Base-by-base conservation (phyloP, 2,113 vertebrate genomes). In the Empidonax traillii region DNA sequence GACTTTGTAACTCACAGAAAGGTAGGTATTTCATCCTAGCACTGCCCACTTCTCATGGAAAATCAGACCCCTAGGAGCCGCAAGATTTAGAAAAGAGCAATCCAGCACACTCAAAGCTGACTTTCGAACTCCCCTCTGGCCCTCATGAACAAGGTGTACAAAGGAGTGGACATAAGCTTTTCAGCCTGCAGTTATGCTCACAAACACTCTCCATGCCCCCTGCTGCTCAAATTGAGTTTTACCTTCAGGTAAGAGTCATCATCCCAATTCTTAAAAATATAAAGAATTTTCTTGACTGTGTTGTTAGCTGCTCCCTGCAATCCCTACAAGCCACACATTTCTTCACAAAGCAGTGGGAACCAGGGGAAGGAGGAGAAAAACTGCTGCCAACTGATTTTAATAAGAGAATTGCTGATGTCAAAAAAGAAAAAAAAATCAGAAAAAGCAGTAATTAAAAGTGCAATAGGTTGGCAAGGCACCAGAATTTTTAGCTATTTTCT, bases 221-320 rank as follows among this genome's bases (percentile, higher is more conserved):
- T 93, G 72, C 88, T 94, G 92, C 85, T 95, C 88, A 76, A 92
- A 92, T 43, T 28, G 66, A 94, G 88, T 90, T 93, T 93, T 93
- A 90, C 85, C 90, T 92, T 63, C 51, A 10, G 75, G 90, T 88
- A 84, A 93, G 19, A 83, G 28, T 30, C 85, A 51, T 53, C 77
- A 58, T 68, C 47, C 33, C 33, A 24, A 56, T 73, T 76, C 66
- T 79, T 73, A 53, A 68, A 90, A 85, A 91, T 39, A 87, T 0
- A 8, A 76, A 91, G 74, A 58, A 61, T 79, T 88, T 87, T 85
- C 62, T 85, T 91, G 31, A 69, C 71, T 76, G 41, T 35, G 91
- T 44, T 69, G 39, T 65, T 69, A 78, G 58, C 46, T 30, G 53
- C 16, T 94, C 67, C n/a, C 58, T 35, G 37, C 49, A 82, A 65